phyloP scores from a whole-genome alignment of 1,140 invertebrate genomes.

The Camponotus floridanus region DNA sequence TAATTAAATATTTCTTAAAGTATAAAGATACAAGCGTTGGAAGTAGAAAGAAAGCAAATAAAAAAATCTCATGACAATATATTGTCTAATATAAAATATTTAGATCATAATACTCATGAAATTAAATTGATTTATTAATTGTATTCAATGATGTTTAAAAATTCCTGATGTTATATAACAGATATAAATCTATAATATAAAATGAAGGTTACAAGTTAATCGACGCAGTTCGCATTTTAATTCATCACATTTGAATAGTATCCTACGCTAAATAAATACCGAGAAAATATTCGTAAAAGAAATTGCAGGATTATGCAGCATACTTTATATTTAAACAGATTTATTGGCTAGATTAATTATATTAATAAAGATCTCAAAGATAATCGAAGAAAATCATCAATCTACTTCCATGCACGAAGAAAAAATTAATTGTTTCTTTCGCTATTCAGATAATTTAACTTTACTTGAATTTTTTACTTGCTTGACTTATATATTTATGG shows the following conservation, averaged over 20 bases:
- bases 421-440: not conserved
- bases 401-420: not conserved
- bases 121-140: not conserved
- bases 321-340: not conserved
- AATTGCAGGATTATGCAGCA: not conserved
- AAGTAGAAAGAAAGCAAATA: not conserved
- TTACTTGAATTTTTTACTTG: not conserved
- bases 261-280: not conserved
- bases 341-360: not conserved
- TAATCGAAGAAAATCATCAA: not conserved
- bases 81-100: not conserved
- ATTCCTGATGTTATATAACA: not conserved
- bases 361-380: not conserved
- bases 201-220: constrained; percentile 2
- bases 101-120: not conserved
- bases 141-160: not conserved
- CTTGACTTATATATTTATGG: not conserved
- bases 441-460: constrained; percentile 1
- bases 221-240: constrained; percentile 29
- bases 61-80: not conserved
- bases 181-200: not conserved
- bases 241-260: constrained; percentile 1
- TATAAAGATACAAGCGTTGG: not conserved
- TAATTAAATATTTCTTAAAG: not conserved
- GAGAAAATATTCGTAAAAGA: not conserved